Base-by-base conservation (phyloP, 2,113 vertebrate genomes). In the Ornithorhynchus anatinus region DNA sequence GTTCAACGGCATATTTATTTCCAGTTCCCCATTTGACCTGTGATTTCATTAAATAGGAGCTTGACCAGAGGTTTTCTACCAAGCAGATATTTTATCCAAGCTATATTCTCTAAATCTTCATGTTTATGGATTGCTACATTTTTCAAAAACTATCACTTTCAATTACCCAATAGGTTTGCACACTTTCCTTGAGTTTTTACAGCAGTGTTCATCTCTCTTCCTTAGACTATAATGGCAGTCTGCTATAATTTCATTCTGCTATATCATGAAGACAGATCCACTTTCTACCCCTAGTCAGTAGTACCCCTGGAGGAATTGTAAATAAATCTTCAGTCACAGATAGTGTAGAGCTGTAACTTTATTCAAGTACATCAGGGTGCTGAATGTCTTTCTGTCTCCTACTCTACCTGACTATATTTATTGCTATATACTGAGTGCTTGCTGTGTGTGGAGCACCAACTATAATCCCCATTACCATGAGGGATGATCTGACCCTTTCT, bases 31-130 rank as follows among this genome's bases (percentile, higher is more conserved):
- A 62, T 77, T 90, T 90, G 83, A 91, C 82, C 72, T 82, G 86
- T 90, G 87, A 92, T 87, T 89, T 92, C 86, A 92, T 90, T 84
- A 88, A 79, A 80, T 75, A 87, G 64, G 77, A 83, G 72, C 78
- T 63, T 74, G 42, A 79, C 45, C 45, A 67, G 59, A 61, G 76
- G 68, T 71, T 78, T 88, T 86, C 76, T 89, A 76, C 82, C 78
- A 90, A 81, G 57, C 63, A 87, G 53, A 64, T 78, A 85, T 63
- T 88, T 89, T 60, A 87, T 78, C 84, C 65, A 83, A 72, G 72
- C 69, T 27, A 71, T 82, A 87, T 88, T 86, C 56, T 68, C 71
- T 57, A 75, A 82, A 80, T 89, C 84, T 76, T 84, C 80, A 77
- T 80, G 84, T 90, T 91, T 80, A 63, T 84, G 58, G 59, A 77